A percentile compares a stretch with the other conserved stretches of the same genome.
Conservation (phyloP, 2,113 vertebrate genomes). For the Edolisoma coerulescens region DNA sequence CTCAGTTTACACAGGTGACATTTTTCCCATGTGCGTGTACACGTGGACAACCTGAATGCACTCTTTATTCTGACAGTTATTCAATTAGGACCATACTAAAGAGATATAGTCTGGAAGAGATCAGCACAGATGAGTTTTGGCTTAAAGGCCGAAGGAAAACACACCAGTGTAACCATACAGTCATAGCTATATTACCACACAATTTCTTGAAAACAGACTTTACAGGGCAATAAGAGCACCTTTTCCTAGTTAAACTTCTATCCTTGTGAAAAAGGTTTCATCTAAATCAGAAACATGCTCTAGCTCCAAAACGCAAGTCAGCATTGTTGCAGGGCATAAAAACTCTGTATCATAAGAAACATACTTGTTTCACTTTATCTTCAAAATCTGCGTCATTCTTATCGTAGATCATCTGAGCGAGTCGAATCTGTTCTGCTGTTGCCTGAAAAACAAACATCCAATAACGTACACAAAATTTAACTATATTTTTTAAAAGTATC, state of each 20-base stretch:
- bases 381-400: conserved; percentile 96
- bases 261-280: background rate
- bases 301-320: background rate
- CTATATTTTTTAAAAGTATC: background rate
- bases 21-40: background rate
- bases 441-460: conserved; percentile 75
- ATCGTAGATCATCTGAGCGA: conserved; percentile 95
- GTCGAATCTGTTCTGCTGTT: conserved; percentile 97
- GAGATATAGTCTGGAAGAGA: background rate
- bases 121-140: background rate
- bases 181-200: background rate
- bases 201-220: background rate
- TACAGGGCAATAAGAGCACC: background rate
- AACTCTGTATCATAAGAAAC: background rate
- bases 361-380: conserved; percentile 94
- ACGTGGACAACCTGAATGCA: background rate
- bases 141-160: background rate
- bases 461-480: background rate
- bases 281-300: background rate
- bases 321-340: background rate
- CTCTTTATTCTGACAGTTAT: background rate
- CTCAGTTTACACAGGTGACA: background rate
- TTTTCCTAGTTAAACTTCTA: background rate
- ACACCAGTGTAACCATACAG: background rate
- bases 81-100: background rate